Percentiles rank a stretch among this genome's conserved stretches.
Conservation (phyloP, 2,797 vertebrate species). For the Triplophysa yarkandensis region DNA sequence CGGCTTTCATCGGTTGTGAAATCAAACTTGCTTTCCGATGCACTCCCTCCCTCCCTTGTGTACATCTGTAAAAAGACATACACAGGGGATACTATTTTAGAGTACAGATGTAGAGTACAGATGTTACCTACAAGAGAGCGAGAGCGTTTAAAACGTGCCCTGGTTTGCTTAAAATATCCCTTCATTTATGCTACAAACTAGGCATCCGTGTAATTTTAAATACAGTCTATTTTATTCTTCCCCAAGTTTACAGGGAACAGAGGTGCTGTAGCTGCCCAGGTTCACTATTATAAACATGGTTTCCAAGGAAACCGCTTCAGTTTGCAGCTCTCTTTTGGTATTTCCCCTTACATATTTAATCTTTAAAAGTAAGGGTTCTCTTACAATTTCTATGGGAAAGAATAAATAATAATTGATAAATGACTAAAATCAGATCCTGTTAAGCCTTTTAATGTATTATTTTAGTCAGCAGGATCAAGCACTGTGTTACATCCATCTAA, state of each 20-base stretch:
- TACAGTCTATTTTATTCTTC: not conserved
- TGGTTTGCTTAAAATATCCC: constrained; percentile 34
- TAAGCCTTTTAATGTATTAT: not conserved
- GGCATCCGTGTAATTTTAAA: constrained; percentile 13
- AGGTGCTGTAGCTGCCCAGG: not conserved
- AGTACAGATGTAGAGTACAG: constrained; percentile 40
- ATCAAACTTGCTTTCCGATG: constrained; percentile 21
- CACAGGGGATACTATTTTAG: constrained; percentile 38
- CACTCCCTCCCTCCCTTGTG: constrained; percentile 18
- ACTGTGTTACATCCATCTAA: not conserved
- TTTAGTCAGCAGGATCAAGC: not conserved
- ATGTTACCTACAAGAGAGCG: constrained; percentile 23
- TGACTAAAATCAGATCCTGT: not conserved
- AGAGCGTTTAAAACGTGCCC: constrained; percentile 26
- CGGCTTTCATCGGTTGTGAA: constrained; percentile 26
- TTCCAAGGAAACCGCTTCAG: constrained; percentile 29
- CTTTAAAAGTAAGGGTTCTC: not conserved
- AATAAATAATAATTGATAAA: not conserved
- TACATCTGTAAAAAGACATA: constrained; percentile 30
- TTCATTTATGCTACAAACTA: constrained; percentile 3
- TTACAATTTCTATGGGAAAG: no score
- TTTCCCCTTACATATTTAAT: not conserved
- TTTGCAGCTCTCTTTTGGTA: not conserved
- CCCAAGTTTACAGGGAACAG: not conserved
- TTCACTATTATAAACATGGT: constrained; percentile 14